Evolutionary conservation across 2,888 invertebrate genomes (phyloP).

Genomic region (Melipona bicolor): DNA sequence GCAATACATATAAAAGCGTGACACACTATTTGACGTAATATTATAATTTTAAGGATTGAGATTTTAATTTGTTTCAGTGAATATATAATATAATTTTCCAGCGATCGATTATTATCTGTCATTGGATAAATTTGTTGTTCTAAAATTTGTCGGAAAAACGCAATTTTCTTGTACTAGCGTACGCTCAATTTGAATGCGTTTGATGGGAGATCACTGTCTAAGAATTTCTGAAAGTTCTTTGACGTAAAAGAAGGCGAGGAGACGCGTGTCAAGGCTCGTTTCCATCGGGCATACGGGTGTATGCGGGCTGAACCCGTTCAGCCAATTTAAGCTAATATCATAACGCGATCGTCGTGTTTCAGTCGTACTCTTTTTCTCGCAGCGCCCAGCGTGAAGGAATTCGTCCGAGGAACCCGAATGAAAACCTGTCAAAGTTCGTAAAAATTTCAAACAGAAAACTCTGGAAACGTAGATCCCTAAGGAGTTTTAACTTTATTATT

Average conservation of each 20-base stretch:
- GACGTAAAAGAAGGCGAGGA: not conserved
- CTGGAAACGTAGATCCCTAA: not conserved
- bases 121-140: too few species aligned
- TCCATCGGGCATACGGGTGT: constrained; percentile 55
- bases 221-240: not conserved
- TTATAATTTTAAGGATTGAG: too few species aligned
- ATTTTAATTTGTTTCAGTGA: too few species aligned
- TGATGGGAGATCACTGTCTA: not conserved
- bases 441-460: not conserved
- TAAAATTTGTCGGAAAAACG: too few species aligned
- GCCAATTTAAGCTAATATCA: constrained; percentile 66
- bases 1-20: too few species aligned
- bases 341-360: constrained; percentile 48
- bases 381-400: not conserved
- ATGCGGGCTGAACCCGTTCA: constrained; percentile 62
- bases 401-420: not conserved
- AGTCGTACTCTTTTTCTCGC: constrained; percentile 14
- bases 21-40: too few species aligned
- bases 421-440: not conserved
- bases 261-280: constrained; percentile 48
- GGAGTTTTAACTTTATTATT: constrained; percentile 9
- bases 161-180: too few species aligned
- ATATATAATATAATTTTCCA: too few species aligned
- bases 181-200: not conserved
- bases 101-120: too few species aligned